Base-by-base conservation (phyloP, 2,113 vertebrate species). In the Paraplagusia blochii region DNA sequence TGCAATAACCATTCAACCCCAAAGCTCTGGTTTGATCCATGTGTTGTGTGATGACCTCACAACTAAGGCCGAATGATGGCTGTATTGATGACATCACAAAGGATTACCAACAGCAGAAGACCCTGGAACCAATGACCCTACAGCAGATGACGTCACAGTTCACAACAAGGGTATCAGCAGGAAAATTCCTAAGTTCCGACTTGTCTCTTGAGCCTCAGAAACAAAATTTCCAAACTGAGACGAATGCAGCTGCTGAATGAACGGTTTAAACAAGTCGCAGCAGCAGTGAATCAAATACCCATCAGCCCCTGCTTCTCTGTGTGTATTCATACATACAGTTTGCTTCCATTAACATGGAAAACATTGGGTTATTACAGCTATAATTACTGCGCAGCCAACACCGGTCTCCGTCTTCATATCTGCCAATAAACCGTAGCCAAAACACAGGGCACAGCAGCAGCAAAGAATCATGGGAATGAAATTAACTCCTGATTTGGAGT, bases 391-490 rank as follows among this genome's bases (percentile, higher is more conserved):
- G 9, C 42, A 0, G 36, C 17, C 0, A 13, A 44, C 1, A 40
- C 55, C 29, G 10, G n/a, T 0, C 35, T 15, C 56, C 22, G n/a
- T 22, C 76, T 65, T 77, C 74, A 77, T 77, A 73, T 75, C 70
- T 65, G 71, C 79, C 82, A 84, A 81, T 81, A 79, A 84, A 64
- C 9, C 13, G 8, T 22, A 18, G 0, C 19, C 44, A 58, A 68
- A 63, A 42, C 50, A 44, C 46, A 18, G 0, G 1, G 53, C 12
- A 9, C 50, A 3, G 46, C 43, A 19, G 53, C 8, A 73, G 68
- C 74, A 11, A 43, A 35, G 82, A 65, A 85, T 76, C 66, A 58
- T 74, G 79, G 77, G 74, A 82, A 80, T 80, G 69, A 82, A 82
- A 85, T 85, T 69, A 82, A 35, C 43, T 56, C 45, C 59, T 66